phyloP scores from a whole-genome alignment of 2,888 invertebrate species.

The Chloromyia formosa region DNA sequence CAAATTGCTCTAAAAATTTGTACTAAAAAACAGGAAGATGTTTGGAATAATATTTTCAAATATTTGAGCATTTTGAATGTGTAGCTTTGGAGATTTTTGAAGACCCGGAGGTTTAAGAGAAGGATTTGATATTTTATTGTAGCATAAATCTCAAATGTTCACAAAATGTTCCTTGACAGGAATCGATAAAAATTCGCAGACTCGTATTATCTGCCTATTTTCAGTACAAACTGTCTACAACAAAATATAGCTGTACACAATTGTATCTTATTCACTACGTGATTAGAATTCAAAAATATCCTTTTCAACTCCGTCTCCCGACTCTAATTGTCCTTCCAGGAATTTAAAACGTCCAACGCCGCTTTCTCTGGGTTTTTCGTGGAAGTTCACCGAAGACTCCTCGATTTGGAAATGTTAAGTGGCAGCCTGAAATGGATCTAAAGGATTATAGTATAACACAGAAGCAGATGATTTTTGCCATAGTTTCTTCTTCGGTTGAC shows the following conservation, averaged over 20 bases:
- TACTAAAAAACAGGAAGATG: background rate
- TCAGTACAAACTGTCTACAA: too few relatives aligned
- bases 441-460: background rate
- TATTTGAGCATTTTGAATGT: too few relatives aligned
- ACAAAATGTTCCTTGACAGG: too few relatives aligned
- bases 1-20: background rate
- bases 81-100: too few relatives aligned
- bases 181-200: too few relatives aligned
- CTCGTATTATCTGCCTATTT: too few relatives aligned
- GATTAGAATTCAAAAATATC: slow-evolving; percentile 13
- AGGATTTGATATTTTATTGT: too few relatives aligned
- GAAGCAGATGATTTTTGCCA: background rate
- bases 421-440: background rate
- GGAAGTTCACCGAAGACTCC: background rate
- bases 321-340: background rate
- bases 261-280: slow-evolving; percentile 12
- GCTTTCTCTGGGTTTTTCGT: background rate
- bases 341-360: slow-evolving; percentile 1
- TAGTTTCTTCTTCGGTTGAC: background rate
- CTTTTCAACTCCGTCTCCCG: background rate
- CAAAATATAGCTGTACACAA: too few relatives aligned
- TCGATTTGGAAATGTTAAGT: background rate
- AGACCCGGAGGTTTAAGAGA: too few relatives aligned
- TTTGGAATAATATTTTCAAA: too few relatives aligned
- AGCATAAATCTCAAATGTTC: too few relatives aligned